Evolutionary conservation across 2,888 invertebrate genomes (phyloP).

Genomic region (Papilio gigon): DNA sequence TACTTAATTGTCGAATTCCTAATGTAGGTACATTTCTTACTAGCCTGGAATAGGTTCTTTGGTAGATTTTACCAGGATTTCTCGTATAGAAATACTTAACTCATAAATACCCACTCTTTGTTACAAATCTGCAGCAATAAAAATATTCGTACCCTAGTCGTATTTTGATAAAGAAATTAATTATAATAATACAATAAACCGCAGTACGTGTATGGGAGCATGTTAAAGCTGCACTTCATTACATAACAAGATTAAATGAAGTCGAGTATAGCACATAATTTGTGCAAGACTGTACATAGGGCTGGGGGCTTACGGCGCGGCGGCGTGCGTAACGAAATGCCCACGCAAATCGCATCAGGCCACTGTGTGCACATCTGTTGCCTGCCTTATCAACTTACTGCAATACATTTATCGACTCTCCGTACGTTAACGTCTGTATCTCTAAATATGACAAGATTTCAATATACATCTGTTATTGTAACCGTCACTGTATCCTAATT

Average conservation of each 20-base stretch:
- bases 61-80: neutral
- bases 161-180: neutral
- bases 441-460: neutral
- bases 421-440: neutral
- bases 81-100: neutral
- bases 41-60: neutral
- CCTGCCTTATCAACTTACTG: constrained; percentile 63
- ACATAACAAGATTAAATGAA: constrained; percentile 39
- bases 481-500: too few species aligned
- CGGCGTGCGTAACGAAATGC: constrained; percentile 72
- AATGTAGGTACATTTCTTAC: neutral
- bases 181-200: neutral
- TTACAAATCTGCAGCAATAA: neutral
- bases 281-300: constrained; percentile 50
- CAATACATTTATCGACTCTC: constrained; percentile 28
- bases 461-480: too few species aligned
- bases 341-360: constrained; percentile 68
- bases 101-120: neutral
- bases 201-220: neutral
- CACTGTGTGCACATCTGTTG: constrained; percentile 68
- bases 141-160: neutral
- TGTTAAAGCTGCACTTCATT: constrained; percentile 33
- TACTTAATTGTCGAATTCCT: neutral
- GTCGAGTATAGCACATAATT: constrained; percentile 40
- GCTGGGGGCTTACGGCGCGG: constrained; percentile 60